phyloP scores from a whole-genome alignment of 2,888 invertebrate species.

The Trichacis sp. region DNA sequence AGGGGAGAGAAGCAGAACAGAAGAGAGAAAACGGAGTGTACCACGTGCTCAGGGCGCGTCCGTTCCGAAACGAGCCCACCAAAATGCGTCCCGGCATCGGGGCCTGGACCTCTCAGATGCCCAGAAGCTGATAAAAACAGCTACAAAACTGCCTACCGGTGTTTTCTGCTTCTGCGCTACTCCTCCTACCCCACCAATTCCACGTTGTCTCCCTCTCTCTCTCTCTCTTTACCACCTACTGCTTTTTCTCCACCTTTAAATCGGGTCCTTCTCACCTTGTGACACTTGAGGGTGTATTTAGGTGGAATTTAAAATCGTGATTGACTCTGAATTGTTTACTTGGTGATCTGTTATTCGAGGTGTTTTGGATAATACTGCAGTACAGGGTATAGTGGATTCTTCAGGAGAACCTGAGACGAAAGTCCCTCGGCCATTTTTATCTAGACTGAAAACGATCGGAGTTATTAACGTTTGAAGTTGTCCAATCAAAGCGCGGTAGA shows the following conservation, averaged over 20 bases:
- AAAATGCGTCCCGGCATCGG: slow-evolving; percentile 67
- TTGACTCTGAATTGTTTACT: no score
- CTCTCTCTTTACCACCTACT: slow-evolving; percentile 37
- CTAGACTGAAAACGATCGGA: no score
- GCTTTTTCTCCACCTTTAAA: slow-evolving; percentile 24
- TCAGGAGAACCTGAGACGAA: no score
- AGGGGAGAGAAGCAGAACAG: slow-evolving; percentile 26
- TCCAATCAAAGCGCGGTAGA: no score
- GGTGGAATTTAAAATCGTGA: no score
- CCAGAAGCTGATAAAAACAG: slow-evolving; percentile 69
- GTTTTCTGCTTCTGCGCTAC: slow-evolving; percentile 60
- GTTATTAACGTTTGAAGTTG: no score
- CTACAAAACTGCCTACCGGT: slow-evolving; percentile 68
- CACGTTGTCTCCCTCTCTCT: slow-evolving; percentile 17
- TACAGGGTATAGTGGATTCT: no score
- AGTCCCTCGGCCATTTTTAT: no score
- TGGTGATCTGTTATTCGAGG: no score
- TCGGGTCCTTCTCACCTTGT: no score
- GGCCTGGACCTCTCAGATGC: slow-evolving; percentile 63
- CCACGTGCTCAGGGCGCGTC: slow-evolving; percentile 64
- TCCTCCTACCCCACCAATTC: slow-evolving; percentile 23
- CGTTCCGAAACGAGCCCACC: slow-evolving; percentile 69
- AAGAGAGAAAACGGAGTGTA: slow-evolving; percentile 26
- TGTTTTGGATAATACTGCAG: no score
- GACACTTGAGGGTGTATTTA: no score